Percentiles rank a stretch among this genome's conserved stretches.
These are phyloP conservation scores for Epinephelus fuscoguttatus DNA, from an alignment of 2,113 vertebrate species.

Conservation along the genomic window DNA sequence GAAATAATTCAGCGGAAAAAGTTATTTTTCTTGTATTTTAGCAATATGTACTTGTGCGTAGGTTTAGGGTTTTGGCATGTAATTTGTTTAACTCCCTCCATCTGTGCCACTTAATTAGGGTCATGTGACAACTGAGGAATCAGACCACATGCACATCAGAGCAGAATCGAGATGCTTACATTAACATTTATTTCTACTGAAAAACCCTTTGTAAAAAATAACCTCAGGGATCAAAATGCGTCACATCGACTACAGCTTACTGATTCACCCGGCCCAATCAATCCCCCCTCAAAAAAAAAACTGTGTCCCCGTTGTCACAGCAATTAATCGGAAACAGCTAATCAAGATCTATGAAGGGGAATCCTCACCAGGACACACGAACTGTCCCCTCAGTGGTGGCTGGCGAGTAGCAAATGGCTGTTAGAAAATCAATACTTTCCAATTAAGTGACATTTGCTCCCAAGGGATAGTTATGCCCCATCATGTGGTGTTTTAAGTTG, in stretches of 20 bases:
- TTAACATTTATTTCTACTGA: background rate
- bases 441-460: constrained; percentile 71
- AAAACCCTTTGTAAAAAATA: background rate
- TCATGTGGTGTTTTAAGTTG: constrained; percentile 46
- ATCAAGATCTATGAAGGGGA: constrained; percentile 69
- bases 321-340: constrained; percentile 65
- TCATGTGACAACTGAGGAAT: background rate
- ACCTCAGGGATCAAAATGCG: background rate
- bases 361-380: constrained; percentile 48
- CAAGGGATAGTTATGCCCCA: constrained; percentile 14
- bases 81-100: background rate
- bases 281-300: constrained; percentile 17
- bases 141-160: background rate
- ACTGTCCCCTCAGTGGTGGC: constrained; percentile 60
- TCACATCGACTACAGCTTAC: constrained; percentile 16
- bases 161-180: background rate
- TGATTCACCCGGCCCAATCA: constrained; percentile 41
- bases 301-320: constrained; percentile 46
- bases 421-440: constrained; percentile 71
- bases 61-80: background rate
- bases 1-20: background rate
- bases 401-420: constrained; percentile 48
- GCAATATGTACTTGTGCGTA: background rate
- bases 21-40: background rate
- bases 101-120: background rate